Percentiles rank a stretch among this genome's conserved stretches.
Evolutionary conservation across 2,113 vertebrate species (phyloP).

Genomic region (Ceratotherium simum): DNA sequence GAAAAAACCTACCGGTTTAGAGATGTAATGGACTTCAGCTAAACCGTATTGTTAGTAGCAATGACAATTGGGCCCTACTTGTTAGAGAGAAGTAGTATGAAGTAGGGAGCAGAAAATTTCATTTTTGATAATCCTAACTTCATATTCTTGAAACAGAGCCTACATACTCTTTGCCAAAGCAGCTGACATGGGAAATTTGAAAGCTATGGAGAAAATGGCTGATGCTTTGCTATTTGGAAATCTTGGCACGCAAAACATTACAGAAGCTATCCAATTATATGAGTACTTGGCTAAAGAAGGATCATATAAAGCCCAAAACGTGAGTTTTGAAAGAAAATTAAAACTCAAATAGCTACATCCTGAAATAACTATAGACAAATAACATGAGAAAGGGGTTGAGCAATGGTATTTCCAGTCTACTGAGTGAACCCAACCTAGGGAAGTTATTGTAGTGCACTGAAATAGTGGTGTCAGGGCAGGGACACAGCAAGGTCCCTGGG

Average conservation of each 20-base stretch:
- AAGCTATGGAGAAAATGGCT: slow-evolving; percentile 78
- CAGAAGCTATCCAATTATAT: slow-evolving; percentile 74
- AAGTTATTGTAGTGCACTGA: neutral
- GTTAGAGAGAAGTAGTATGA: neutral
- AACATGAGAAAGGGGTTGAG: neutral
- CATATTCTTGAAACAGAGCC: slow-evolving; percentile 70
- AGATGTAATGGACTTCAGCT: neutral
- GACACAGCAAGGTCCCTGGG: neutral
- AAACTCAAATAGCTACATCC: slow-evolving; percentile 74
- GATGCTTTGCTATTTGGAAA: slow-evolving; percentile 78
- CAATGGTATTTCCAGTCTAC: neutral
- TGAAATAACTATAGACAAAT: slow-evolving; percentile 54
- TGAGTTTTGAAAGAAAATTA: slow-evolving; percentile 78
- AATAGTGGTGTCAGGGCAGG: neutral
- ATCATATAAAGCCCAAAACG: slow-evolving; percentile 82
- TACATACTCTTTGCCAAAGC: slow-evolving; percentile 71
- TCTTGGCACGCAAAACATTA: slow-evolving; percentile 73
- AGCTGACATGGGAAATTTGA: slow-evolving; percentile 76
- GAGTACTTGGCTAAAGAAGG: slow-evolving; percentile 78
- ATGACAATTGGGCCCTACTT: neutral
- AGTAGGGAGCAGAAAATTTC: slow-evolving; percentile 30
- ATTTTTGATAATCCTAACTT: slow-evolving; percentile 49
- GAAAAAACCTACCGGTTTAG: neutral
- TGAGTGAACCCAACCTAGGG: neutral
- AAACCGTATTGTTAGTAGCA: neutral